Evolutionary conservation across 2,113 vertebrate species (phyloP), one percentile per base, ranked within the genome.

Genomic region (Paramormyrops kingsleyae): DNA sequence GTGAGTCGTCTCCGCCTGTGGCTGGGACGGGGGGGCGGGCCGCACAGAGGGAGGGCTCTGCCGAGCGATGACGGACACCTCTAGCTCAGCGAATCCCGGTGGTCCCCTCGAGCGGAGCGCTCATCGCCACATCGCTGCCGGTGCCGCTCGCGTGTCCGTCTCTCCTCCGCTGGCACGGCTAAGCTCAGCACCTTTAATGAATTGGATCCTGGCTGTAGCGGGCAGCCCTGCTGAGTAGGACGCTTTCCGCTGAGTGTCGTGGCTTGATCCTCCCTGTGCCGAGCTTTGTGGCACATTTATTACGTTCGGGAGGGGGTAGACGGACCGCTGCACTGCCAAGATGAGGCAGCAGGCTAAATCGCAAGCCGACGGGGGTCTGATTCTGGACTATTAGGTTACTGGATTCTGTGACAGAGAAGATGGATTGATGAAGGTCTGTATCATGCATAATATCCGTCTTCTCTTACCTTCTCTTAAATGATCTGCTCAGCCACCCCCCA

Each of bases 41-140:
- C 10, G 27, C 47, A 15, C 47, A 7, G 85, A 21, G 50, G 50
- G 85, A 56, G 85, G 85, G 50, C 62, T 91, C 70, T 92, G 89
- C 90, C 4, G 90, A 91, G 89, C 87, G 90, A 92, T 90, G 89
- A 93, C 91, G 50, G 91, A 88, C 85, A 91, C 19, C 7, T 90
- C 93, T 47, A 89, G 90, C 89, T 89, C 92, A 87, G 50, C 90
- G 90, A 92, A 93, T 93, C 87, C 89, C 31, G 0, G 19, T 89
- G 90, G 49, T 90, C 42, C 88, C 59, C 92, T 62, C 90, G 86
- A 56, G 92, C n/a, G 93, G 91, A 92, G 87, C 88, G 0, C 0
- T 87, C 88, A 24, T 24, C 4, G 56, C 39, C 35, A 46, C 19
- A 27, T 7, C 17, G 46, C 88, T 53, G 27, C 88, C 7, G 47